A percentile compares a stretch with the other conserved stretches of the same genome.
phyloP scores from a whole-genome alignment of 92 coral and sea anemone genomes.

The Pocillopora grandis region DNA sequence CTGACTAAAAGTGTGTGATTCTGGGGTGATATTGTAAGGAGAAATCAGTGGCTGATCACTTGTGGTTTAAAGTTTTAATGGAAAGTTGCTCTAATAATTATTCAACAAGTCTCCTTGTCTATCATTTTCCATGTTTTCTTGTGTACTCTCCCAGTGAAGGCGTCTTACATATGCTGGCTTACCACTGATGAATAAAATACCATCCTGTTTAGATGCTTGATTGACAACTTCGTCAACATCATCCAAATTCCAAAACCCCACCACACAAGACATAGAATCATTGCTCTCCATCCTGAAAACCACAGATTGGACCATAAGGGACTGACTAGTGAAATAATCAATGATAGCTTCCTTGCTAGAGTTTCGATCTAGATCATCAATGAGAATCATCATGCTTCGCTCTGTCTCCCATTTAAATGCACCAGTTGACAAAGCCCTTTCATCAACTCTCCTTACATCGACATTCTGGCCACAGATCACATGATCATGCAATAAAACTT shows the following conservation, averaged over 20 bases:
- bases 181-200: not conserved
- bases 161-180: not conserved
- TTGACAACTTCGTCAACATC: not conserved
- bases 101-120: not conserved
- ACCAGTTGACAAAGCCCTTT: not conserved
- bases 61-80: no score
- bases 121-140: not conserved
- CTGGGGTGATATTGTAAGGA: no score
- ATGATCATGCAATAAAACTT: not conserved
- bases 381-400: slow-evolving; percentile 12
- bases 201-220: not conserved
- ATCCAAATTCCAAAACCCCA: slow-evolving; percentile 21
- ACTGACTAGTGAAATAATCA: not conserved
- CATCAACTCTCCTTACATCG: not conserved
- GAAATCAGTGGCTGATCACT: no score
- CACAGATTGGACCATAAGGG: not conserved
- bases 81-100: not conserved
- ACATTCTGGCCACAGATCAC: not conserved
- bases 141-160: slow-evolving; percentile 3
- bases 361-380: not conserved
- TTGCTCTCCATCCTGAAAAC: not conserved
- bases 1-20: no score
- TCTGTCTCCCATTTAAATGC: not conserved
- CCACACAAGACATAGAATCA: slow-evolving; percentile 1
- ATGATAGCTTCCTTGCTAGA: not conserved